Evolutionary conservation across 2,888 invertebrate genomes (phyloP).

Genomic region (Sclerodermus sp.): DNA sequence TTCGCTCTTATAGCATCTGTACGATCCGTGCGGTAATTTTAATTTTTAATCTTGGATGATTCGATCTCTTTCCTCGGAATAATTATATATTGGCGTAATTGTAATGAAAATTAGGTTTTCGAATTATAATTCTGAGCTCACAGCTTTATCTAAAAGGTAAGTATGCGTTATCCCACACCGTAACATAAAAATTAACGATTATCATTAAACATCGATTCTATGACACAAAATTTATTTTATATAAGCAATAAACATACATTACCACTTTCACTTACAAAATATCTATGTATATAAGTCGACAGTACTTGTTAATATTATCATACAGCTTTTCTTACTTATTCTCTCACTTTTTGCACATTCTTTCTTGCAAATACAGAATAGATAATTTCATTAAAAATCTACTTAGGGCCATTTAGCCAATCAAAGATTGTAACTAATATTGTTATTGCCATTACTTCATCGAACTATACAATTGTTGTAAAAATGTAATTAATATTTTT

Average conservation of each 20-base stretch:
- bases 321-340: conserved; percentile 37
- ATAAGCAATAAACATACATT: conserved; percentile 52
- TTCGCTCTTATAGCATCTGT: too few relatives aligned
- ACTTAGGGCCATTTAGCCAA: conserved; percentile 23
- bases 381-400: conserved; percentile 25
- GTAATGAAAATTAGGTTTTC: too few relatives aligned
- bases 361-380: conserved; percentile 27
- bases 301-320: conserved; percentile 36
- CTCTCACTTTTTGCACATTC: conserved; percentile 33
- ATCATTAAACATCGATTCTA: conserved; percentile 20
- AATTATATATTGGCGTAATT: too few relatives aligned
- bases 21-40: too few relatives aligned
- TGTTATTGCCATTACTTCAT: conserved; percentile 22
- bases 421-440: conserved; percentile 17
- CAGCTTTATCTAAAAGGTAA: too few relatives aligned
- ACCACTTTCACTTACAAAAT: conserved; percentile 54
- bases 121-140: too few relatives aligned
- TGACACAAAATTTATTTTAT: conserved; percentile 53
- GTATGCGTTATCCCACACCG: too few relatives aligned
- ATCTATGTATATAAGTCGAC: conserved; percentile 36
- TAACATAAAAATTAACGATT: too few relatives aligned
- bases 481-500: background rate
- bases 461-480: conserved; percentile 14
- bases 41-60: too few relatives aligned
- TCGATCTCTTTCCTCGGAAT: too few relatives aligned